Evolutionary conservation across 30 jellyfish, hydroid and myxozoan genomes (phyloP).

Genomic region (Hydractinia symbiolongicarpus): DNA sequence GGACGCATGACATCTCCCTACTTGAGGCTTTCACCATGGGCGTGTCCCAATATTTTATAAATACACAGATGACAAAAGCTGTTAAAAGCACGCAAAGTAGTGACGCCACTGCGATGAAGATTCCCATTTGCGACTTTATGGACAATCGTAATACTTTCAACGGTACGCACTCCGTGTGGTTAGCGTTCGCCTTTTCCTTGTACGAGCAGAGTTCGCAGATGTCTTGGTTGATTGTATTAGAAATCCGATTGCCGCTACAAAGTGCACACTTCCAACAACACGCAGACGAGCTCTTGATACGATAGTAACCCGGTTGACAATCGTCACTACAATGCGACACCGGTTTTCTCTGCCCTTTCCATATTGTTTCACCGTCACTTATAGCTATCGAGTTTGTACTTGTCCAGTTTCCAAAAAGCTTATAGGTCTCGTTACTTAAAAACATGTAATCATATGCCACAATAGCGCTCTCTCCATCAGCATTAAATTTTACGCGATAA

Average conservation of each 20-base stretch:
- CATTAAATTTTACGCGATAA: slow-evolving; percentile 31
- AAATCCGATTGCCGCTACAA: slow-evolving; percentile 6
- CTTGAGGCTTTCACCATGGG: slow-evolving; percentile 85
- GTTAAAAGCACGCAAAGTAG: slow-evolving; percentile 42
- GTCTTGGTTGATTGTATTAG: slow-evolving; percentile 16
- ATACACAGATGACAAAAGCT: slow-evolving; percentile 27
- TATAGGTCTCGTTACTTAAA: background rate
- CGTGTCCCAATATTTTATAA: slow-evolving; percentile 57
- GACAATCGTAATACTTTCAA: slow-evolving; percentile 35
- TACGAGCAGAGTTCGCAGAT: slow-evolving; percentile 46
- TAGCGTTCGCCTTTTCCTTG: slow-evolving; percentile 33
- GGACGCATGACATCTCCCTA: slow-evolving; percentile 62
- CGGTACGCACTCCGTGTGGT: slow-evolving; percentile 43
- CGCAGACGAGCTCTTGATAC: slow-evolving; percentile 35
- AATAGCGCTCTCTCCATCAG: slow-evolving; percentile 41
- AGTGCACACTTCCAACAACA: slow-evolving; percentile 77
- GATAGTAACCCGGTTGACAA: slow-evolving; percentile 60
- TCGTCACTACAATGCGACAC: slow-evolving; percentile 36
- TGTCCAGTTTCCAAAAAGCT: slow-evolving; percentile 43
- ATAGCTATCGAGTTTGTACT: slow-evolving; percentile 16
- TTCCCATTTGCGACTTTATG: slow-evolving; percentile 1
- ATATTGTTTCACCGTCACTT: background rate
- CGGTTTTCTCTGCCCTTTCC: slow-evolving; percentile 9
- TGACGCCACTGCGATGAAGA: slow-evolving; percentile 19
- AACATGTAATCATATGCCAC: slow-evolving; percentile 48